Evolutionary conservation across 2,113 vertebrate genomes (phyloP).

Genomic region (Ammodytes dubius): DNA sequence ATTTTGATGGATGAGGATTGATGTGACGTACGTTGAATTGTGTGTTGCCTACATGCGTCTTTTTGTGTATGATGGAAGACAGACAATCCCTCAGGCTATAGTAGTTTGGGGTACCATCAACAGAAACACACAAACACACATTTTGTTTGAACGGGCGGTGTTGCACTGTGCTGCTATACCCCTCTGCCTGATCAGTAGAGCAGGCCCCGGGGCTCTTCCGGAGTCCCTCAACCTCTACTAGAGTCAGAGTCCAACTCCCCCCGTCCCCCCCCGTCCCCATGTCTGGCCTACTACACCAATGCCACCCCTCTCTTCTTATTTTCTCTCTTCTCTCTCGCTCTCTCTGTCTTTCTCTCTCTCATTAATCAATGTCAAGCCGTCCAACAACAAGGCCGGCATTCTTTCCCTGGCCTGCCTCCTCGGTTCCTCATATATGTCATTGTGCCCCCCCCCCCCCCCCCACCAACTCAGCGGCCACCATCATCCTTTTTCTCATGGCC

Average conservation of each 20-base stretch:
- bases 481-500: constrained; percentile 93
- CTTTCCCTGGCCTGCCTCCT: constrained; percentile 78
- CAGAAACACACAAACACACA: constrained; percentile 22
- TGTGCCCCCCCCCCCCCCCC: constrained; percentile 88
- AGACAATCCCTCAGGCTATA: constrained; percentile 67
- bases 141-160: constrained; percentile 41
- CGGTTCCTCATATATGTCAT: constrained; percentile 79
- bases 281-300: constrained; percentile 68
- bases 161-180: constrained; percentile 37
- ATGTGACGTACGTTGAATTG: constrained; percentile 67
- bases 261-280: background rate
- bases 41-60: constrained; percentile 48
- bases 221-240: constrained; percentile 64
- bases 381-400: constrained; percentile 81
- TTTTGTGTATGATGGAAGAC: constrained; percentile 65
- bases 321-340: constrained; percentile 70
- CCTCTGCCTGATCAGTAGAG: constrained; percentile 68
- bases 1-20: constrained; percentile 78
- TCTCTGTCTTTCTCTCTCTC: constrained; percentile 71
- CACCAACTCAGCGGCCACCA: constrained; percentile 89
- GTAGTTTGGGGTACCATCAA: constrained; percentile 41
- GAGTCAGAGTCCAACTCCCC: constrained; percentile 53
- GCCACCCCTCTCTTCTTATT: constrained; percentile 74
- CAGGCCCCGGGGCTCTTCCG: constrained; percentile 74
- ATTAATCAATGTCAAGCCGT: constrained; percentile 84